Percentiles rank a stretch among this genome's conserved stretches.
Conservation (phyloP, 2,888 invertebrate species). For the Baronia brevicornis region DNA sequence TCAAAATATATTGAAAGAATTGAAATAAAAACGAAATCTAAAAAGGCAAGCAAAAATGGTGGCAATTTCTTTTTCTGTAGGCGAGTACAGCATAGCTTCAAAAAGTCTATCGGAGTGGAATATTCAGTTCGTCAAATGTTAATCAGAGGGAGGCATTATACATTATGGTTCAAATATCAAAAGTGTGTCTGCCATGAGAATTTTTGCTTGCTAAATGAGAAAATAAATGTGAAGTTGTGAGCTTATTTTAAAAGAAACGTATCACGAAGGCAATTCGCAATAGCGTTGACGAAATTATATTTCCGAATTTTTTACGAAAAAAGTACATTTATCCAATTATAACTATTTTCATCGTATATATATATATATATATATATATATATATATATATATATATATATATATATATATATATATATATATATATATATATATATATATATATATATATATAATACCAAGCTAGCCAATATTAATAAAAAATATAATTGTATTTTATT, state of each 20-base stretch:
- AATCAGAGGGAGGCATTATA: conserved; percentile 66
- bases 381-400: no score
- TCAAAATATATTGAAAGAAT: conserved; percentile 16
- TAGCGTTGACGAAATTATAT: no score
- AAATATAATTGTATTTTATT: conserved; percentile 40
- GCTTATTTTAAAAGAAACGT: conserved; percentile 29
- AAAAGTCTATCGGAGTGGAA: conserved; percentile 65
- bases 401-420: no score
- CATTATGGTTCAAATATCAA: conserved; percentile 71
- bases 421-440: no score
- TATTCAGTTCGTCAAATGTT: conserved; percentile 69
- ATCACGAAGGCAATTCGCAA: conserved; percentile 2
- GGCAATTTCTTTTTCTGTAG: conserved; percentile 44
- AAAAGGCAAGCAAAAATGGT: conserved; percentile 32
- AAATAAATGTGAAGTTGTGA: conserved; percentile 36
- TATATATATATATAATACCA: conserved; percentile 37
- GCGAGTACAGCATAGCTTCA: conserved; percentile 47
- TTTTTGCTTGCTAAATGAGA: conserved; percentile 53
- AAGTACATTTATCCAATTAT: no score
- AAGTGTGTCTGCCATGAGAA: conserved; percentile 42
- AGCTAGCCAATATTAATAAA: conserved; percentile 45
- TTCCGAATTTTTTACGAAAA: no score
- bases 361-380: no score
- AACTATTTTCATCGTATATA: no score
- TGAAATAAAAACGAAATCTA: conserved; percentile 29